Evolutionary conservation across 2,797 vertebrate species (phyloP).

Genomic region (Phrynocephalus vlangalii): DNA sequence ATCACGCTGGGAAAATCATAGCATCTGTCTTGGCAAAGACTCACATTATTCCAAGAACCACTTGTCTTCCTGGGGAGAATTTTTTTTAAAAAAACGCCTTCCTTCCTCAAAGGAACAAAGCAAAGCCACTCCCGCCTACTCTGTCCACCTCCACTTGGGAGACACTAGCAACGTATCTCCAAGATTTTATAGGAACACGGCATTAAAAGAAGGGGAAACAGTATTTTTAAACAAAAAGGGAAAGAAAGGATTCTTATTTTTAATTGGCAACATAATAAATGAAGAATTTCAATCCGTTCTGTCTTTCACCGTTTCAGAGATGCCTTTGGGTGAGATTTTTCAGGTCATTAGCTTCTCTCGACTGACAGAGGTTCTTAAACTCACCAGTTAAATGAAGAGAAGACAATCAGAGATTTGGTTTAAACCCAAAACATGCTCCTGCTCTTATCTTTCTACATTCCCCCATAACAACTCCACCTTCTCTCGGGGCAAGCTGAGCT

Average conservation of each 20-base stretch:
- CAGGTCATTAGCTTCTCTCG: background rate
- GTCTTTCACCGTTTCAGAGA: background rate
- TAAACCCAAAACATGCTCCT: background rate
- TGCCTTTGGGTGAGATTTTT: background rate
- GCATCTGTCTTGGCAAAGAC: slow-evolving; percentile 40
- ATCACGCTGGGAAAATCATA: slow-evolving; percentile 19
- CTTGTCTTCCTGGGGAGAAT: slow-evolving; percentile 27
- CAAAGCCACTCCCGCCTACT: background rate
- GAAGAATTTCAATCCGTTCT: background rate
- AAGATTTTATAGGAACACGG: slow-evolving; percentile 16
- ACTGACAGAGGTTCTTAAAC: background rate
- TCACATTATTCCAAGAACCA: slow-evolving; percentile 25
- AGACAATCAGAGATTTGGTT: background rate
- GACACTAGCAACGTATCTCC: background rate
- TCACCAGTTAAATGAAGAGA: background rate
- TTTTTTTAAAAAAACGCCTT: background rate
- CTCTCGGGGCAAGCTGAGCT: background rate
- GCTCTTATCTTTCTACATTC: background rate
- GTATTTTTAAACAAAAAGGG: background rate
- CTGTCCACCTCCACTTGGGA: background rate
- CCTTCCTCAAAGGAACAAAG: slow-evolving; percentile 17
- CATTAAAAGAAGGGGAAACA: background rate
- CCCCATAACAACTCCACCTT: background rate
- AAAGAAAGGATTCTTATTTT: background rate
- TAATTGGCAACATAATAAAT: slow-evolving; percentile 13